Base-by-base conservation (phyloP, 2,113 vertebrate species). In the Gallinago media region DNA sequence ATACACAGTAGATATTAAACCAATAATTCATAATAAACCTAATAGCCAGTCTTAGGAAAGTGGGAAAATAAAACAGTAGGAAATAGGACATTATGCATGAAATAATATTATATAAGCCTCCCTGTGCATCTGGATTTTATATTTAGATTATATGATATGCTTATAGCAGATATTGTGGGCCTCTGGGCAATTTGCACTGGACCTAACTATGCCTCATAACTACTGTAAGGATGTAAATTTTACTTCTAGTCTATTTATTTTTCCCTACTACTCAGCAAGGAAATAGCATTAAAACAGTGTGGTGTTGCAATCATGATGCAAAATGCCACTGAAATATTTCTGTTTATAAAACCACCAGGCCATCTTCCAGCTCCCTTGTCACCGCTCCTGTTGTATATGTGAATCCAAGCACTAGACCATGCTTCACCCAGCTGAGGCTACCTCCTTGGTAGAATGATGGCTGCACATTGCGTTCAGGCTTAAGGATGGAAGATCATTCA, bases 1-100 rank as follows among this genome's bases (percentile, higher is more conserved):
- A 62, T 77, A 91, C 63, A 87, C 40, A 65, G 55, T 44, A 83
- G 58, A 95, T 96, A 97, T 97, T 97, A 96, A 97, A 95, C 55
- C 5, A 25, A 89, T 97, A 96, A 80, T 59, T 97, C 87, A 93
- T 94, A 95, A 96, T 94, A 97, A 97, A 91, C 79, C 42, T 96
- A 89, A 96, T 80, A 95, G 94, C 56, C 85, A 58, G 19, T 95
- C 78, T 94, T 36, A 92, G 62, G 63, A 94, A 95, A 95, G 55
- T n/a, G 19, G 50, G 52, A 85, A 93, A 95, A 92, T 91, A 89
- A 96, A 97, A 13, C 96, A 95, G 91, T 72, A 93, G 94, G 92
- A 93, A 89, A 91, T 38, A 72, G 75, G 59, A 95, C 94, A 95
- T 97, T 95, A 93, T 94, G 79, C 82, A 92, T 91, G 71, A 94